These are phyloP conservation scores for Phoenicopterus ruber DNA, from an alignment of 2,113 vertebrate species.

Conservation along the genomic window DNA sequence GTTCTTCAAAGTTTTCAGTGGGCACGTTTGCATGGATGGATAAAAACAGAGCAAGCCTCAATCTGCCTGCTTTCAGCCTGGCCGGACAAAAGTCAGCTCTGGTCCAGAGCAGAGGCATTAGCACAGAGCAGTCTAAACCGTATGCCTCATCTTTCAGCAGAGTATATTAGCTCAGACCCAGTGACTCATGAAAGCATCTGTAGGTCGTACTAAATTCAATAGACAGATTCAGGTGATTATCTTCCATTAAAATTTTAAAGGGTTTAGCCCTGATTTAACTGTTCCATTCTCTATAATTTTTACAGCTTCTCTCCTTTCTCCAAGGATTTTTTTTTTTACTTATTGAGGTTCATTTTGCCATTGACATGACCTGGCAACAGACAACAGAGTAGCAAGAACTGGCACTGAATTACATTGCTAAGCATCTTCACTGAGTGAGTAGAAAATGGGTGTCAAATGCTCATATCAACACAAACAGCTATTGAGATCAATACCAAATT, in stretches of 20 bases:
- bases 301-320: background rate
- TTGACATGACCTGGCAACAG: background rate
- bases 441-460: background rate
- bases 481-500: background rate
- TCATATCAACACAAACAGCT: background rate
- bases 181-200: background rate
- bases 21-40: background rate
- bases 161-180: background rate
- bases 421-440: background rate
- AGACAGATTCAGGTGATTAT: background rate
- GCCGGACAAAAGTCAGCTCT: background rate
- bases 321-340: background rate
- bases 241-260: background rate
- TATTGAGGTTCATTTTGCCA: background rate
- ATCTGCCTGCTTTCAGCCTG: background rate
- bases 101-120: background rate
- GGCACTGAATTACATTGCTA: background rate
- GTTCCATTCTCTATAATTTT: background rate
- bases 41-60: background rate
- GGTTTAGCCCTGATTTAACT: background rate
- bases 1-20: background rate
- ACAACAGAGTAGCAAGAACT: background rate
- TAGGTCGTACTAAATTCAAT: background rate
- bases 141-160: background rate
- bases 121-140: background rate